Evolutionary conservation across 2,888 invertebrate species (phyloP).

Genomic region (Scelioninae gen. 2): DNA sequence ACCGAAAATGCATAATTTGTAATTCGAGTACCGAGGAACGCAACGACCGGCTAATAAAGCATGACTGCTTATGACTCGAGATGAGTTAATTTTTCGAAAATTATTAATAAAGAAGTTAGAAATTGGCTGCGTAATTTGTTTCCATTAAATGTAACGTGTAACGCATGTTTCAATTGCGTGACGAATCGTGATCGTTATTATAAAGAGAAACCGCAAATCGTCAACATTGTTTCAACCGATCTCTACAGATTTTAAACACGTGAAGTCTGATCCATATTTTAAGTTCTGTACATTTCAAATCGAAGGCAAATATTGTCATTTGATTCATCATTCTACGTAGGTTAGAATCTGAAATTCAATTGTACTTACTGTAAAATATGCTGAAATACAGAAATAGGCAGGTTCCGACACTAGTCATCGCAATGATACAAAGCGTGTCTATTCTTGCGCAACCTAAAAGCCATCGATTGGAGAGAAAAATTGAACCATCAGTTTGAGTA

Average conservation of each 20-base stretch:
- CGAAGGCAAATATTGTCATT: too few relatives aligned
- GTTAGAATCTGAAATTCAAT: constrained; percentile 6
- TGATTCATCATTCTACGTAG: too few relatives aligned
- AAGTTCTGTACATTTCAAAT: background rate
- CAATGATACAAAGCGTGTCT: background rate
- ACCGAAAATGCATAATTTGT: background rate
- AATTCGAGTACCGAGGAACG: too few relatives aligned
- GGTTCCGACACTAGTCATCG: constrained; percentile 11
- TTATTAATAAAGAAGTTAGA: background rate
- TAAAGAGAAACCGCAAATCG: too few relatives aligned
- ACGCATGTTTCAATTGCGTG: too few relatives aligned
- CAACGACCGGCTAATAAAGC: too few relatives aligned
- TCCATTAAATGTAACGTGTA: background rate
- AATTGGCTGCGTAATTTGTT: background rate
- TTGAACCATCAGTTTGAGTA: background rate
- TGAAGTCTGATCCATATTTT: background rate
- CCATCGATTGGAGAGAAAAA: background rate
- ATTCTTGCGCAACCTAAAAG: constrained; percentile 17
- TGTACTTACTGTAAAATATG: constrained; percentile 32
- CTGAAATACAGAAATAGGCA: constrained; percentile 7
- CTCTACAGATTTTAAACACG: background rate
- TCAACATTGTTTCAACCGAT: too few relatives aligned
- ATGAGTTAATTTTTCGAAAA: constrained; percentile 20
- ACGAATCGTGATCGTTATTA: too few relatives aligned
- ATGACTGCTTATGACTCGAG: constrained; percentile 5